Evolutionary conservation across 2,113 vertebrate species (phyloP), one percentile per base, ranked within the genome.

Genomic region (Perca schrenkii): DNA sequence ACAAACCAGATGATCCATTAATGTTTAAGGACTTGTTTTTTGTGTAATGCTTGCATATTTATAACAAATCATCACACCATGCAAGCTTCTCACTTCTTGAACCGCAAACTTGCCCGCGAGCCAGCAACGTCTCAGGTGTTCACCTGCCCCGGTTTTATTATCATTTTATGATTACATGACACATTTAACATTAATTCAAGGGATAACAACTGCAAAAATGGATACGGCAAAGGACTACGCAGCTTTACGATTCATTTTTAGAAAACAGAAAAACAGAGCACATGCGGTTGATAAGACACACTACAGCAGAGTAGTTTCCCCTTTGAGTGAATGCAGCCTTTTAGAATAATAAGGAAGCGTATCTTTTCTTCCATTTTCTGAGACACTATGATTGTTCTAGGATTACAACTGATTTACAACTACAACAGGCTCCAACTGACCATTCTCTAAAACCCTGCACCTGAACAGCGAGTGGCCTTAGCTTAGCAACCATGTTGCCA

Each of bases 251-350:
- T 36, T 46, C 1, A 79, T 69, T 79, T 62, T 62, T 8, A 34
- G 15, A 56, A 43, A 86, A 91, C 82, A 73, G 60, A 69, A 87
- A 88, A 88, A 82, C 74, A 57, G 52, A 86, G 65, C 40, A 43
- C 94, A 94, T 95, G 93, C 94, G 72, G 77, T 80, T 88, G 71
- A n/a, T 89, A 85, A 84, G 57, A 77, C 78, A 88, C 75, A 66
- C 43, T 2, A 4, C 57, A 84, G 85, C 83, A 78, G 28, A 92
- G 86, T 76, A 80, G 84, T 82, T 91, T 88, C 77, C 86, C 83
- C 79, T 75, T 80, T 4, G 73, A 34, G 36, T 43, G 19, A 68
- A 16, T 64, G 47, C 19, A 47, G 21, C 11, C 3, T 14, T 7
- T 36, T 4, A 31, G 4, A 65, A 66, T 46, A 65, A 66, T 46